Conservation (phyloP, 2,888 invertebrate genomes). For the Chydorus sphaericus region DNA sequence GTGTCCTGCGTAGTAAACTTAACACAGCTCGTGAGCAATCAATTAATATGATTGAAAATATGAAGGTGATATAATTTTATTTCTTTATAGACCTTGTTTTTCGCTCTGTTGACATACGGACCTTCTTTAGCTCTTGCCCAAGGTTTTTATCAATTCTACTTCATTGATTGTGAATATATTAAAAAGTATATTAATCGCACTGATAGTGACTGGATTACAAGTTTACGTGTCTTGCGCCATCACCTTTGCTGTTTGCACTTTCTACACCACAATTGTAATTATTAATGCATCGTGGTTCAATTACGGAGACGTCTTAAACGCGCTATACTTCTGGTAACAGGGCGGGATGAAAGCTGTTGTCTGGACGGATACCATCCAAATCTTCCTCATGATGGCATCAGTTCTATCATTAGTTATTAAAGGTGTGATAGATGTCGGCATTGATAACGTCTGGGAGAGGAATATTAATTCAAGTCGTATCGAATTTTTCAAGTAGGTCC, state of each 20-base stretch:
- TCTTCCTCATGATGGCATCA: constrained; percentile 51
- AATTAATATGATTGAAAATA: too few species aligned
- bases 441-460: constrained; percentile 46
- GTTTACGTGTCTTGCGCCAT: constrained; percentile 31
- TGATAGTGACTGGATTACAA: constrained; percentile 31
- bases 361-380: constrained; percentile 79
- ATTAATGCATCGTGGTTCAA: background rate
- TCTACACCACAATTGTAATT: constrained; percentile 32
- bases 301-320: too few species aligned
- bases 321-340: too few species aligned
- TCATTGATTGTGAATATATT: background rate
- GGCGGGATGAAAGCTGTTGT: constrained; percentile 90
- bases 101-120: constrained; percentile 66
- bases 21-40: too few species aligned
- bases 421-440: constrained; percentile 35
- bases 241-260: constrained; percentile 32
- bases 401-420: constrained; percentile 36
- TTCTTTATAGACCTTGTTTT: background rate
- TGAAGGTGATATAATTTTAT: constrained; percentile 14
- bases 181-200: too few species aligned
- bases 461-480: constrained; percentile 47
- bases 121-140: constrained; percentile 69
- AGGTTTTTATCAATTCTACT: constrained; percentile 37
- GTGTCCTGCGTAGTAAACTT: constrained; percentile 15
- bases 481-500: constrained; percentile 54